Base-by-base conservation (phyloP, 2,113 vertebrate species). In the Melanerpes formicivorus region DNA sequence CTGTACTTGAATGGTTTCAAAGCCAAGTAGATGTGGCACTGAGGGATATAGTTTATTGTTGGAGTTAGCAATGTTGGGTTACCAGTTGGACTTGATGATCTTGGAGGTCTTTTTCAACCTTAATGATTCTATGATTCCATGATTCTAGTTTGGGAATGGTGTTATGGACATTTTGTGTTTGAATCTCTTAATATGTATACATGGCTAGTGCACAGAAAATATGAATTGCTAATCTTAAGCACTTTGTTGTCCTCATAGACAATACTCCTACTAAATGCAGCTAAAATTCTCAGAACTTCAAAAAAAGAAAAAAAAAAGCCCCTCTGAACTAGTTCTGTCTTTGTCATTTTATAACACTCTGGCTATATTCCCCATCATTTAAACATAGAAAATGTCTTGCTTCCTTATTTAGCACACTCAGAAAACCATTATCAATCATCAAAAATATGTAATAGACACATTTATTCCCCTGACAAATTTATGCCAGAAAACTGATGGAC, bases 391-490 rank as follows among this genome's bases (percentile, higher is more conserved):
- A 96, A 96, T 70, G 46, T 75, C 82, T 85, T 66, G 12, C 59
- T 90, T 93, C 93, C 55, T 93, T 96, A 93, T 96, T 96, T 96
- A 95, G 93, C 90, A 88, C 70, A 91, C 87, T 93, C 71, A 65
- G 84, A 90, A 95, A 88, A 93, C 91, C 44, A 95, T 93, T 93
- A 96, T 96, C 96, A 93, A 96, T 96, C 96, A 96, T 93, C 73
- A 96, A 96, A 96, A 95, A 95, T 86, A 94, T 72, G 69, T 90
- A 93, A 93, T 93, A 95, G 95, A 91, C 94, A 96, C 74, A 93
- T 95, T 91, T 93, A 93, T 95, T 95, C 94, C 95, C 94, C 63
- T 78, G 93, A 93, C 80, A 92, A 96, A 96, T 93, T 95, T 85
- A 95, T 90, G 76, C 87, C 73, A 93, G 84, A 96, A 95, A 96